Percentiles rank a stretch among this genome's conserved stretches.
Evolutionary conservation across 2,113 vertebrate species (phyloP).

Genomic region (Pristiophorus japonicus): DNA sequence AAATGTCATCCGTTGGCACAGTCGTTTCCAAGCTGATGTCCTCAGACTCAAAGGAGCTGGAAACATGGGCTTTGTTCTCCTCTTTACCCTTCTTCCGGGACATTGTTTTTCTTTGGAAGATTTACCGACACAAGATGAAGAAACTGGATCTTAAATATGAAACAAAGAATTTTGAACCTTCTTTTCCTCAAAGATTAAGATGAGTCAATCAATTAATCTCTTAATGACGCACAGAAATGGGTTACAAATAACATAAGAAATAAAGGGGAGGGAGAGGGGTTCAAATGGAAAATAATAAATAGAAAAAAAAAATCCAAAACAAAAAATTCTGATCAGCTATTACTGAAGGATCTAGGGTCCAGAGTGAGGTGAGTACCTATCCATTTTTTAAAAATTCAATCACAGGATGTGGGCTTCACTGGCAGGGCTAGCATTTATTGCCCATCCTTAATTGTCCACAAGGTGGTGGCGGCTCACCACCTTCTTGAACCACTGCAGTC

Average conservation of each 20-base stretch:
- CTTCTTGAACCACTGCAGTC: background rate
- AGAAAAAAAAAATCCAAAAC: background rate
- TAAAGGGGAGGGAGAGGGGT: background rate
- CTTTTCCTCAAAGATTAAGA: background rate
- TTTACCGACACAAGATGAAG: background rate
- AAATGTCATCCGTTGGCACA: slow-evolving; percentile 82
- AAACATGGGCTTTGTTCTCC: slow-evolving; percentile 66
- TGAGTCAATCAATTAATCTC: background rate
- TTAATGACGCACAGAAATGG: background rate
- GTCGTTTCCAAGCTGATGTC: slow-evolving; percentile 95
- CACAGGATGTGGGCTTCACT: background rate
- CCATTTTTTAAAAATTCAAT: background rate
- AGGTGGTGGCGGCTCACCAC: too few relatives aligned
- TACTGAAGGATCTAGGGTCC: background rate
- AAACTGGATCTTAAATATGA: background rate
- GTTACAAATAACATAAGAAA: background rate
- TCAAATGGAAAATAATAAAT: background rate
- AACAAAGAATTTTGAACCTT: background rate
- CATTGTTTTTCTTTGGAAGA: slow-evolving; percentile 55
- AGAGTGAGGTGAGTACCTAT: background rate
- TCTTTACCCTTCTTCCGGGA: slow-evolving; percentile 64
- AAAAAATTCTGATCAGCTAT: background rate
- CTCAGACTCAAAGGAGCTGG: slow-evolving; percentile 90
- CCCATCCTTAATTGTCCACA: background rate
- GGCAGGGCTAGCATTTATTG: background rate